Percentiles rank a stretch among this genome's conserved stretches.
phyloP scores from a whole-genome alignment of 2,888 invertebrate species.

The Malthinus seriepunctatus region DNA sequence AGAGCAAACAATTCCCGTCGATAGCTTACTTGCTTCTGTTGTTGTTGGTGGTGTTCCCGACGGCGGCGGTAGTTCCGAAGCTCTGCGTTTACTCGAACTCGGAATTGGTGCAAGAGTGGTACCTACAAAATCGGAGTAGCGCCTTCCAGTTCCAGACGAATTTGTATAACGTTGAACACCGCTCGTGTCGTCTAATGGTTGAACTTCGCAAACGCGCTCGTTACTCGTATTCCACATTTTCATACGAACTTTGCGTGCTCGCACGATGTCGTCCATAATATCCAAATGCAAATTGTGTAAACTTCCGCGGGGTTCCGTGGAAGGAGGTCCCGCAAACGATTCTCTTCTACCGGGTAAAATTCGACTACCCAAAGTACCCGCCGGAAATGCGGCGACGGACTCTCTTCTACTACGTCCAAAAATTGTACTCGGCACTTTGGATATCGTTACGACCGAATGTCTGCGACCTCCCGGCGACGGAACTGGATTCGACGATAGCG shows the following conservation, averaged over 20 bases:
- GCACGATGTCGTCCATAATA: conserved; percentile 87
- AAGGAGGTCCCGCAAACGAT: conserved; percentile 66
- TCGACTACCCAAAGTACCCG: conserved; percentile 55
- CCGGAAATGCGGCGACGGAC: conserved; percentile 78
- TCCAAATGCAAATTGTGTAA: conserved; percentile 83
- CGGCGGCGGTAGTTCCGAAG: conserved; percentile 72
- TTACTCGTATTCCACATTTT: conserved; percentile 84
- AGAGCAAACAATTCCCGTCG: conserved; percentile 73
- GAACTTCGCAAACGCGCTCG: conserved; percentile 78
- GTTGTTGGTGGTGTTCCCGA: conserved; percentile 34
- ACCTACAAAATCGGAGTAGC: conserved; percentile 75
- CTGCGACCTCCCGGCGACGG: conserved; percentile 77
- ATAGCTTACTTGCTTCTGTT: conserved; percentile 47
- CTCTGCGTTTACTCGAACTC: conserved; percentile 62
- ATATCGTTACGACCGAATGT: conserved; percentile 86
- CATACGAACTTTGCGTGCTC: conserved; percentile 80
- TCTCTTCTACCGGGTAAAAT: conserved; percentile 49
- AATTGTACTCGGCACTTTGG: conserved; percentile 74
- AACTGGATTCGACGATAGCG: conserved; percentile 73
- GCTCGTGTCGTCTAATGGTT: conserved; percentile 70
- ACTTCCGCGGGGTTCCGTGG: conserved; percentile 74
- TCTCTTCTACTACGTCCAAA: conserved; percentile 80
- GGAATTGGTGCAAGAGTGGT: conserved; percentile 65
- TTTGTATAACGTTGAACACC: conserved; percentile 63
- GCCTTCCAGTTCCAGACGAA: conserved; percentile 54